A percentile compares a stretch with the other conserved stretches of the same genome.
Evolutionary conservation across 53 echinoderm and acorn worm genomes (phyloP).

Genomic region (Zoroaster sp.): DNA sequence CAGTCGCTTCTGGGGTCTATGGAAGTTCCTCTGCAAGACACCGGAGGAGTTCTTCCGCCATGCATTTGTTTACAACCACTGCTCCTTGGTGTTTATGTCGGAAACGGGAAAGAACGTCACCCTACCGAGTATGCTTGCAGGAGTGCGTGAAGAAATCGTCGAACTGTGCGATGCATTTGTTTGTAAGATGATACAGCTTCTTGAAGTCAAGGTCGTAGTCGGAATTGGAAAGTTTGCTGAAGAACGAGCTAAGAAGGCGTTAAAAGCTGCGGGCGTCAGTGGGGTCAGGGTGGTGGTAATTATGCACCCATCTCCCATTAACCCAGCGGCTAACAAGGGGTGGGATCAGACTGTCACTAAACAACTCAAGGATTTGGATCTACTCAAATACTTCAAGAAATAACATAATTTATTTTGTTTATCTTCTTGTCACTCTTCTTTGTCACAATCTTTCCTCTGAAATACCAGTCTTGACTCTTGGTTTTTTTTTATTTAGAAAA

Average conservation of each 20-base stretch:
- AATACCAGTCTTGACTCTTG: too few species aligned
- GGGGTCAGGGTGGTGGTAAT: slow-evolving; percentile 74
- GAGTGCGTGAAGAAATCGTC: slow-evolving; percentile 69
- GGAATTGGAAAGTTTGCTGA: slow-evolving; percentile 95
- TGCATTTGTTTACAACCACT: slow-evolving; percentile 94
- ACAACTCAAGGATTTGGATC: slow-evolving; percentile 74
- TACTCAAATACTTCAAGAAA: slow-evolving; percentile 75
- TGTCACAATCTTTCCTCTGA: too few species aligned
- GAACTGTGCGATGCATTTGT: slow-evolving; percentile 75
- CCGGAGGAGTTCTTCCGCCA: slow-evolving; percentile 85
- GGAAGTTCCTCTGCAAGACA: slow-evolving; percentile 84
- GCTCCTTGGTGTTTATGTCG: slow-evolving; percentile 94
- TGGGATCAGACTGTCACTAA: slow-evolving; percentile 86
- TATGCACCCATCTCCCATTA: slow-evolving; percentile 93
- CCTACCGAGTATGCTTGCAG: slow-evolving; percentile 69
- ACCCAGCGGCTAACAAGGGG: slow-evolving; percentile 90
- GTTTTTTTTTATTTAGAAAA: too few species aligned
- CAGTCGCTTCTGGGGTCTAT: slow-evolving; percentile 89
- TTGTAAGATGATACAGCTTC: slow-evolving; percentile 72
- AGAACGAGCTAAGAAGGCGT: slow-evolving; percentile 71
- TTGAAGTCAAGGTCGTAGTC: slow-evolving; percentile 82
- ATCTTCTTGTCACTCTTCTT: too few species aligned
- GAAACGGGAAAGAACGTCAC: slow-evolving; percentile 88
- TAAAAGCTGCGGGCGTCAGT: slow-evolving; percentile 67
- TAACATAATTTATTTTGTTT: too few species aligned